These are phyloP conservation scores for Tribolium freemani DNA, from an alignment of 2,888 invertebrate species.

Conservation along the genomic window DNA sequence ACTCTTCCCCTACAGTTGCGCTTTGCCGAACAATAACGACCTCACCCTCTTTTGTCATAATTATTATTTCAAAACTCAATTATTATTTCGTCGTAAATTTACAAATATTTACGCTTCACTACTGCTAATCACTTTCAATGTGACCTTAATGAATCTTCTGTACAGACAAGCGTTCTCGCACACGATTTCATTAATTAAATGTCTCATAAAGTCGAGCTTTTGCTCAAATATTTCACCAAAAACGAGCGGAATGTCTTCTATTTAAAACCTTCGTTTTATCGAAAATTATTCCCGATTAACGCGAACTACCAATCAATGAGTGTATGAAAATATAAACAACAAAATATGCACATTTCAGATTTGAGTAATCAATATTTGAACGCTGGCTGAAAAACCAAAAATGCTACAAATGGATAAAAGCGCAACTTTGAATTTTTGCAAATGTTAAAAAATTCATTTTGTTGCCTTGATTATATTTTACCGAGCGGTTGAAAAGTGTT, in stretches of 20 bases:
- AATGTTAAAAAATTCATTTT: no score
- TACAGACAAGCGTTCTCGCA: background rate
- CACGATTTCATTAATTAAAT: background rate
- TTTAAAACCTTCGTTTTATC: no score
- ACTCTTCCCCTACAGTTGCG: conserved; percentile 10
- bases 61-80: conserved; percentile 21
- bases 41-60: conserved; percentile 15
- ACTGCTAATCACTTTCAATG: conserved; percentile 1
- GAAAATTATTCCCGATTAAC: no score
- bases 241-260: background rate
- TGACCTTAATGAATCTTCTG: background rate
- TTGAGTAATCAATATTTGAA: no score
- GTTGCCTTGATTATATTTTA: no score
- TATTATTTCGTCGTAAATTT: conserved; percentile 17
- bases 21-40: conserved; percentile 2
- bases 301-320: no score
- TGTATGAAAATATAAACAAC: no score
- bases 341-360: no score
- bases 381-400: no score
- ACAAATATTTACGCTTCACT: background rate
- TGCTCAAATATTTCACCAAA: background rate
- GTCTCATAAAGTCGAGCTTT: background rate
- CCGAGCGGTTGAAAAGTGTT: background rate
- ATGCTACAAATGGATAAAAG: no score
- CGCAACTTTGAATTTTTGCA: no score